These are phyloP conservation scores for Cuniculus paca DNA, from an alignment of 2,797 vertebrate genomes.

Conservation along the genomic window DNA sequence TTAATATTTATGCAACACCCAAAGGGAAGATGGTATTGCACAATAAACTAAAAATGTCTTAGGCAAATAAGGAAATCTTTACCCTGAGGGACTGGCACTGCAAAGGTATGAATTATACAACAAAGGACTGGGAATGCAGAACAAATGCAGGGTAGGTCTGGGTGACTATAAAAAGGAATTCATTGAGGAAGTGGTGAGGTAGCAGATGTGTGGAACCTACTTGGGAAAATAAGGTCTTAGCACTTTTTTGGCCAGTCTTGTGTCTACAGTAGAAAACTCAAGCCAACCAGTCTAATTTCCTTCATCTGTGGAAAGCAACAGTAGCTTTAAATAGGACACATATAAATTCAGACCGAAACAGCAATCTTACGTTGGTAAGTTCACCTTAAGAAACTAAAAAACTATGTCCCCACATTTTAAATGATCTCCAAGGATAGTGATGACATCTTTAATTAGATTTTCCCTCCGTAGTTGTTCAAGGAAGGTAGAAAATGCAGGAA, in stretches of 20 bases:
- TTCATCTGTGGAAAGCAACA: constrained; percentile 69
- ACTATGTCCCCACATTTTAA: constrained; percentile 46
- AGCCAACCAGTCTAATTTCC: constrained; percentile 69
- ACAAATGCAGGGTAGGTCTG: constrained; percentile 76
- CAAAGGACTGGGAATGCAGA: constrained; percentile 80
- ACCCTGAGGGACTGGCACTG: constrained; percentile 80
- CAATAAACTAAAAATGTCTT: constrained; percentile 85
- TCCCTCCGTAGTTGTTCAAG: constrained; percentile 71
- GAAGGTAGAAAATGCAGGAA: constrained; percentile 77
- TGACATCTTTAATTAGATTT: constrained; percentile 75
- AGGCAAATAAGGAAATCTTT: constrained; percentile 83
- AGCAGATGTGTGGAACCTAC: constrained; percentile 78
- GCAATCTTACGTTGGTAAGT: background rate
- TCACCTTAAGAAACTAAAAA: constrained; percentile 55
- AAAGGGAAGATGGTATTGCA: constrained; percentile 84
- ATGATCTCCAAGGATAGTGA: constrained; percentile 64
- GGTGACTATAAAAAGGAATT: constrained; percentile 80
- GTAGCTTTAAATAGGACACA: constrained; percentile 61
- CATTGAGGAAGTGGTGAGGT: constrained; percentile 83
- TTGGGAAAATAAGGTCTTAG: constrained; percentile 77
- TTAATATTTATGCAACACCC: constrained; percentile 86
- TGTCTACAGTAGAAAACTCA: constrained; percentile 75
- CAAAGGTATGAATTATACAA: constrained; percentile 84
- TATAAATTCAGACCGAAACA: background rate
- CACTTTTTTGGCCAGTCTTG: constrained; percentile 59